Conservation (phyloP, 2,888 invertebrate species). For the Leucophenga montana region DNA sequence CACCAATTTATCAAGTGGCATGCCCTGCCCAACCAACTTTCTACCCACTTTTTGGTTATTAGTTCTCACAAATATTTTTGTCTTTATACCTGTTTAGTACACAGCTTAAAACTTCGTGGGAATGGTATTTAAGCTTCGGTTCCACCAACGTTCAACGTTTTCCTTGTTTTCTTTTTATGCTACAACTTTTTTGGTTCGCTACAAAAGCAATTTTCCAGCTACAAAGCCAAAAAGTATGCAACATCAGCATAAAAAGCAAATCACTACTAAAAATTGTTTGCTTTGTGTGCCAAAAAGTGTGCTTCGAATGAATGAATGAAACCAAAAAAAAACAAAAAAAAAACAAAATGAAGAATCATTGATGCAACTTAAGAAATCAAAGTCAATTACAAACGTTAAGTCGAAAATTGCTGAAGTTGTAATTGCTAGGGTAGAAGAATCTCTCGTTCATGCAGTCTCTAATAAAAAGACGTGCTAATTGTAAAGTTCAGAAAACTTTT, state of each 20-base stretch:
- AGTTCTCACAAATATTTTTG: too few relatives aligned
- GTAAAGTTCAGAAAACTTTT: background rate
- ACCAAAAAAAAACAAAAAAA: background rate
- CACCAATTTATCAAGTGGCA: too few relatives aligned
- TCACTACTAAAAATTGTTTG: too few relatives aligned
- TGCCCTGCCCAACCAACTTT: too few relatives aligned
- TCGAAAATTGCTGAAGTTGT: slow-evolving; percentile 35
- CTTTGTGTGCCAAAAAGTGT: background rate
- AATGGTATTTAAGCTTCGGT: too few relatives aligned
- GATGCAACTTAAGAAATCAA: slow-evolving; percentile 45
- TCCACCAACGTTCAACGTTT: too few relatives aligned
- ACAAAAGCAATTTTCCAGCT: slow-evolving; percentile 23
- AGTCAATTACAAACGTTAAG: slow-evolving; percentile 38
- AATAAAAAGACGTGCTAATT: slow-evolving; percentile 11
- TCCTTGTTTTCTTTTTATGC: too few relatives aligned
- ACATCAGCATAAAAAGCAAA: slow-evolving; percentile 39
- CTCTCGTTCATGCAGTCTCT: too few relatives aligned
- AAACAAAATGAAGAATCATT: slow-evolving; percentile 25
- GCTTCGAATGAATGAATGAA: too few relatives aligned
- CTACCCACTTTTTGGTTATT: too few relatives aligned
- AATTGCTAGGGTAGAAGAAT: slow-evolving; percentile 46
- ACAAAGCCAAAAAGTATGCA: slow-evolving; percentile 57
- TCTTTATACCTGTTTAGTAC: too few relatives aligned
- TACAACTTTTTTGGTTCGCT: background rate
- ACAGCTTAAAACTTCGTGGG: too few relatives aligned